These are phyloP conservation scores for Carabus problematicus DNA, from an alignment of 2,888 invertebrate species.

Conservation along the genomic window DNA sequence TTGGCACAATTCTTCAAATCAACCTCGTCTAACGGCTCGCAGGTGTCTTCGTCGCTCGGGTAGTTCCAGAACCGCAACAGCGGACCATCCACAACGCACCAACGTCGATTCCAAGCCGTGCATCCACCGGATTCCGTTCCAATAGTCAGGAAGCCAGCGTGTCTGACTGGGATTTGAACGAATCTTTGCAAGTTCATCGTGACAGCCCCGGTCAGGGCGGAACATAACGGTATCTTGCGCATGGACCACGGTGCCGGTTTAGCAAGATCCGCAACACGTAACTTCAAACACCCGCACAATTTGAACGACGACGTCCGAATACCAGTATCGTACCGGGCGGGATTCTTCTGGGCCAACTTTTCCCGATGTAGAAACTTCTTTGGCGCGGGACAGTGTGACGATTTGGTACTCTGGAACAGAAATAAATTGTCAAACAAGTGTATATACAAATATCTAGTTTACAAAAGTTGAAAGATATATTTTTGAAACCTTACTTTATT, in stretches of 20 bases:
- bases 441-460: not conserved
- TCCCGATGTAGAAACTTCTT: constrained; percentile 48
- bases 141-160: constrained; percentile 63
- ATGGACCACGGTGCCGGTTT: constrained; percentile 50
- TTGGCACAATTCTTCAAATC: constrained; percentile 57
- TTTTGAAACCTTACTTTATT: constrained; percentile 49
- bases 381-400: constrained; percentile 50
- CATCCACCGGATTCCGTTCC: constrained; percentile 56
- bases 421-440: constrained; percentile 11
- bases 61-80: constrained; percentile 62
- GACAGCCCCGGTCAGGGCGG: constrained; percentile 51
- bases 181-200: constrained; percentile 50
- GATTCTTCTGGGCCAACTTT: constrained; percentile 43
- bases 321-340: constrained; percentile 43
- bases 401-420: constrained; percentile 45
- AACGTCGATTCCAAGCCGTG: constrained; percentile 64
- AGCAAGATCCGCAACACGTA: constrained; percentile 52
- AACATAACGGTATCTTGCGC: constrained; percentile 47
- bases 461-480: not conserved
- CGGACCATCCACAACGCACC: constrained; percentile 62
- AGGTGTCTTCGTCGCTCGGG: constrained; percentile 58
- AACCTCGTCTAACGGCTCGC: constrained; percentile 54
- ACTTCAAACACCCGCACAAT: constrained; percentile 48
- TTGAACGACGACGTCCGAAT: constrained; percentile 50
- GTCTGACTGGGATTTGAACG: constrained; percentile 51